Percentiles rank a stretch among this genome's conserved stretches.
These are phyloP conservation scores for Monopis laevigella DNA, from an alignment of 2,888 invertebrate genomes.

Conservation along the genomic window DNA sequence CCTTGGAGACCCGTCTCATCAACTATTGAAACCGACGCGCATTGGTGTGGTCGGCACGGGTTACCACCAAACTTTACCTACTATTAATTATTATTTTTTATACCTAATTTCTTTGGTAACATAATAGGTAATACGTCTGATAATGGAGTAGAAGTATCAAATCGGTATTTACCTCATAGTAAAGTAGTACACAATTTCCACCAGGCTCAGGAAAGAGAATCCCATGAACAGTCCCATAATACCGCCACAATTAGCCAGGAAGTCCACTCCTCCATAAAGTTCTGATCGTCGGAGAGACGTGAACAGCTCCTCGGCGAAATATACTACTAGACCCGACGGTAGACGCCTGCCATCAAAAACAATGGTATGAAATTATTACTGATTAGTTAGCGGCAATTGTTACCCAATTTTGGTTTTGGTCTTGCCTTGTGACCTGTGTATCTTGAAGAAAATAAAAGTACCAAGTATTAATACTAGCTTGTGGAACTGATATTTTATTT, in stretches of 20 bases:
- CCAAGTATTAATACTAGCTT: not conserved
- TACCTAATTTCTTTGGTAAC: too few relatives aligned
- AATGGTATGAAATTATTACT: not conserved
- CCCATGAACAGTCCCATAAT: slow-evolving; percentile 57
- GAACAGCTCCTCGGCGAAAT: slow-evolving; percentile 69
- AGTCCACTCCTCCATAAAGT: slow-evolving; percentile 62
- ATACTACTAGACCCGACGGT: slow-evolving; percentile 61
- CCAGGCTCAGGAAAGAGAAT: slow-evolving; percentile 52
- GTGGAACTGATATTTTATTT: too few relatives aligned
- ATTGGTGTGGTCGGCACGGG: too few relatives aligned
- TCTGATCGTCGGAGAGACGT: slow-evolving; percentile 62
- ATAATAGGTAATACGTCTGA: too few relatives aligned
- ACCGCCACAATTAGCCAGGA: slow-evolving; percentile 67
- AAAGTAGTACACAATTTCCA: slow-evolving; percentile 53
- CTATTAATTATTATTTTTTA: too few relatives aligned
- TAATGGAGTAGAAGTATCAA: too few relatives aligned
- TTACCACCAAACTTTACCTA: too few relatives aligned
- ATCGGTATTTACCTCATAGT: slow-evolving; percentile 22
- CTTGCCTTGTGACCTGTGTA: too few relatives aligned
- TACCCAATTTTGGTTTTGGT: too few relatives aligned
- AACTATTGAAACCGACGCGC: too few relatives aligned
- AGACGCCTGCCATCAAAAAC: slow-evolving; percentile 29
- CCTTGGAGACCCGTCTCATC: too few relatives aligned
- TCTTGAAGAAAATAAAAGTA: not conserved
- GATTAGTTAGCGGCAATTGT: not conserved